Conservation (phyloP, 2,113 vertebrate species). For the Condylura cristata region DNA sequence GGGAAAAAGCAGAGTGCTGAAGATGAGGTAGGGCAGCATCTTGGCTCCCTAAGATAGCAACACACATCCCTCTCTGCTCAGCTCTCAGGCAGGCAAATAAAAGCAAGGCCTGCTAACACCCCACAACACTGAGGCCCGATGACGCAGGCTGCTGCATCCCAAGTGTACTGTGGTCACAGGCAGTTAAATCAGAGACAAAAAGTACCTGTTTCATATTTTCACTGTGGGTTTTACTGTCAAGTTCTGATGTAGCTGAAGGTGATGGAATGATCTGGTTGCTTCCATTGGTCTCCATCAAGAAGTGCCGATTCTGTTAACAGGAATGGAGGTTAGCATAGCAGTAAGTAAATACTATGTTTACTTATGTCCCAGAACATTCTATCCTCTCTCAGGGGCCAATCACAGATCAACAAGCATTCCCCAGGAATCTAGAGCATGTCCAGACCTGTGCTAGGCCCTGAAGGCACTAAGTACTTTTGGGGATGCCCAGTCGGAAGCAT, state of each 20-base stretch:
- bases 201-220: slow-evolving; percentile 85
- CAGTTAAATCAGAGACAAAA: slow-evolving; percentile 20
- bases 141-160: neutral
- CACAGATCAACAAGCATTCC: slow-evolving; percentile 25
- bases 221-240: slow-evolving; percentile 80
- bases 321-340: slow-evolving; percentile 15
- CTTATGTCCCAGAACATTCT: neutral
- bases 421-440: neutral
- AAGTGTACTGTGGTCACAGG: neutral
- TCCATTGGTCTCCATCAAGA: slow-evolving; percentile 46
- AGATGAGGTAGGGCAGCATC: neutral
- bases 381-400: neutral
- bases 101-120: neutral
- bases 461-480: neutral
- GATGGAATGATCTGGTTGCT: slow-evolving; percentile 63
- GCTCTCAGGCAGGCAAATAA: neutral
- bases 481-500: neutral
- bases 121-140: neutral
- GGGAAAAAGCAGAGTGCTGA: neutral
- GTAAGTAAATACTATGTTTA: slow-evolving; percentile 19
- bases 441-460: neutral
- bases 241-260: slow-evolving; percentile 71
- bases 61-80: neutral
- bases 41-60: neutral
- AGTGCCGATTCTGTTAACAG: slow-evolving; percentile 54